Base-by-base conservation (phyloP, 2,888 invertebrate species). In the Pyrrhia umbra region DNA sequence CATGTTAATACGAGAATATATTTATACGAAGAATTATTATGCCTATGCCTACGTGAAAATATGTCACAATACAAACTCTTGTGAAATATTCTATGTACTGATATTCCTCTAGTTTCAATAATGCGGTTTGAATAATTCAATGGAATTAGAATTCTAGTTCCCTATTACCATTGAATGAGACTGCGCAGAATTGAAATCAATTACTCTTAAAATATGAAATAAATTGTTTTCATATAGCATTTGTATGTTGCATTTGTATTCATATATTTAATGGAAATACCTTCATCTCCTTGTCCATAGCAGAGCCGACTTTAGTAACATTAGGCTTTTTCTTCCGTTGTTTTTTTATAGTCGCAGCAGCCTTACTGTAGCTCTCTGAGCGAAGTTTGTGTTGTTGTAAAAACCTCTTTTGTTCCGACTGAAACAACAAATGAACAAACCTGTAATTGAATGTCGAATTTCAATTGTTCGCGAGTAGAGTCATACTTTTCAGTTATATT, bases 331-430 rank as follows among this genome's bases (percentile, higher is more conserved):
- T 98, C 90, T 98, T 98, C 73, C 98, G 95, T 87, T 98, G 98
- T 88, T 98, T 98, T 92, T 98, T 98, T 95, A 98, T 98, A 63
- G 97, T 97, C 10, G 98, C 97, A 0, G 97, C 97, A 1, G 98
- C 98, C 92, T 98, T 98, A 90, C 97, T 97, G 94, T 98, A 98
- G 70, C 98, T 97, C 87, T 98, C 98, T 62, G 98, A 97, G 72
- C 98, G 96, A 77, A 97, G 97, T 91, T 98, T 99, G 94, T 99
- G 98, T 93, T 98, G 98, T 90, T 98, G 98, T 74, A 98, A 93
- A 91, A 99, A 99, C 87, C 98, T 96, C 92, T 98, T 98, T 92
- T 98, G 98, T 90, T 98, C 98, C 75, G 97, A 97, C 97, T 98
- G 95, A 25, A 93, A 91, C 62, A 56, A 76, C 8, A 10, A 16